A percentile compares a stretch with the other conserved stretches of the same genome.
Conservation (phyloP, 1,140 invertebrate genomes). For the Acyrthosiphon pisum region DNA sequence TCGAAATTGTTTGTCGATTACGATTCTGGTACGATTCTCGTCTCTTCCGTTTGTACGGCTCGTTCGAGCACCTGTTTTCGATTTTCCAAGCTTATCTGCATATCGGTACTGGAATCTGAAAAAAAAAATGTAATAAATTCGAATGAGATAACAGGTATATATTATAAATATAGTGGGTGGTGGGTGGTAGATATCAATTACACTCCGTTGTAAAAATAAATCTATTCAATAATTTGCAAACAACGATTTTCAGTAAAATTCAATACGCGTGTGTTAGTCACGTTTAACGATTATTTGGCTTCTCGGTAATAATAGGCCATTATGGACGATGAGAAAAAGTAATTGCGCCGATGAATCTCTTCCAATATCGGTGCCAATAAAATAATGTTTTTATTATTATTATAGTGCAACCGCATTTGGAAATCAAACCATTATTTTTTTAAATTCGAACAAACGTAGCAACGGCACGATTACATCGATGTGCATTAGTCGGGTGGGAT, state of each 20-base stretch:
- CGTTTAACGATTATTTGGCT: background rate
- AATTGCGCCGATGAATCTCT: background rate
- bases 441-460: background rate
- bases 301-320: background rate
- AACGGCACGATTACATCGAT: background rate
- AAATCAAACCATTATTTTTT: background rate
- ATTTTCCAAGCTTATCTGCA: conserved; percentile 45
- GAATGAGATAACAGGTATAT: background rate
- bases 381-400: conserved; percentile 4
- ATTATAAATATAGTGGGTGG: background rate
- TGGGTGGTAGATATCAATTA: background rate
- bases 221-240: background rate
- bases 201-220: background rate
- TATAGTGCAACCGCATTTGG: background rate
- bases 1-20: background rate
- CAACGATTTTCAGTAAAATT: background rate
- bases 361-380: background rate
- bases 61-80: conserved; percentile 26
- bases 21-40: background rate
- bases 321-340: background rate
- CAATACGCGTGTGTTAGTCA: background rate
- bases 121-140: background rate
- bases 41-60: conserved; percentile 46
- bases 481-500: background rate
- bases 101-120: conserved; percentile 50